Percentiles rank a stretch among this genome's conserved stretches.
phyloP scores from a whole-genome alignment of 2,113 vertebrate species.

The Scartelaos histophorus region DNA sequence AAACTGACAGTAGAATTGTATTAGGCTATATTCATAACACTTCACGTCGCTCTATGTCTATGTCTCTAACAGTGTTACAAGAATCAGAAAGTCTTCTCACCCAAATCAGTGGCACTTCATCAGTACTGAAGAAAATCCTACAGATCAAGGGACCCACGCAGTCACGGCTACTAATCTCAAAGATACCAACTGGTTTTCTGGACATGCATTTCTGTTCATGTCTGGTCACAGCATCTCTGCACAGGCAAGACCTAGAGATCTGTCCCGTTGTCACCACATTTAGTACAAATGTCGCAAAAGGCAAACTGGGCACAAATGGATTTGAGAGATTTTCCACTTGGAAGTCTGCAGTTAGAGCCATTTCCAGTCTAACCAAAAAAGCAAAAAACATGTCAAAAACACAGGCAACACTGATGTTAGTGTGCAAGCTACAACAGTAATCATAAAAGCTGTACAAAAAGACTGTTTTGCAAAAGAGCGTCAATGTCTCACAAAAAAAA shows the following conservation, averaged over 20 bases:
- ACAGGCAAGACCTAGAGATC: background rate
- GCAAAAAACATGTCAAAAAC: background rate
- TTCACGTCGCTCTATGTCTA: too few relatives aligned
- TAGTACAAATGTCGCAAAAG: background rate
- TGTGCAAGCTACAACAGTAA: too few relatives aligned
- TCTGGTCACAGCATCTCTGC: too few relatives aligned
- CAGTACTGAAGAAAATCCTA: background rate
- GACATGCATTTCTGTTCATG: background rate
- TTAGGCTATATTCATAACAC: background rate
- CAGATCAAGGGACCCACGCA: background rate
- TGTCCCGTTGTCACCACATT: background rate
- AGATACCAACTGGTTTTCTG: background rate
- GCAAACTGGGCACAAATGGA: too few relatives aligned
- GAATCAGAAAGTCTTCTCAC: too few relatives aligned
- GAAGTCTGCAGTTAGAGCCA: too few relatives aligned
- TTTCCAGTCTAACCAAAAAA: background rate
- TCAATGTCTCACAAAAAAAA: background rate
- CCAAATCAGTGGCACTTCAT: too few relatives aligned
- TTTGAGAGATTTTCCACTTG: too few relatives aligned
- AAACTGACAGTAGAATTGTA: background rate
- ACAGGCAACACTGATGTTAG: too few relatives aligned
- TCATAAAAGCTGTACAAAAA: too few relatives aligned
- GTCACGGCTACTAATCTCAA: background rate
- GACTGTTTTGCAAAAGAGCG: background rate
- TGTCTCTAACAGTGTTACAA: too few relatives aligned